Percentiles rank a stretch among this genome's conserved stretches.
Conservation (phyloP, 2,888 invertebrate species). For the Halictus quadricinctus region DNA sequence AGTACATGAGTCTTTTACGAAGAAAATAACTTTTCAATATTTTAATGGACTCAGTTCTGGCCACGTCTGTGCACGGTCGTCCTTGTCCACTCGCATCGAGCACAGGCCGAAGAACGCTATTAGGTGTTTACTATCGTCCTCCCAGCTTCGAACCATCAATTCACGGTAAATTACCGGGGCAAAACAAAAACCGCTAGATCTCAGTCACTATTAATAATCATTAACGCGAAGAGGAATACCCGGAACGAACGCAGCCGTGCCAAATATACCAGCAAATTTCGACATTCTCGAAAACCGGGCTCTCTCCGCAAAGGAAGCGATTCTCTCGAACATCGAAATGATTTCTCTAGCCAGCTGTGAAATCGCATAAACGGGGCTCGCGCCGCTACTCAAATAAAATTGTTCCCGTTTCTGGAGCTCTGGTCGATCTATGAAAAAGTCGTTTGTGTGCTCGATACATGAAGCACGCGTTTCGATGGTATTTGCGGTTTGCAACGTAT, state of each 20-base stretch:
- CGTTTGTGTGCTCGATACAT: background rate
- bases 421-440: background rate
- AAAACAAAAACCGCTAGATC: background rate
- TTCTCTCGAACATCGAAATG: background rate
- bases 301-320: background rate
- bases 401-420: background rate
- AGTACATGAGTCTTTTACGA: background rate
- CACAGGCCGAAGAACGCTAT: background rate
- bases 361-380: background rate
- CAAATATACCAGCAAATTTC: constrained; percentile 2
- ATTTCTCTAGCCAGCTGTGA: background rate
- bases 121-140: constrained; percentile 2
- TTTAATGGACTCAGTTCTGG: background rate
- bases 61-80: background rate
- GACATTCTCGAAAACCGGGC: constrained; percentile 5
- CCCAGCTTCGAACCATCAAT: background rate
- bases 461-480: constrained; percentile 32
- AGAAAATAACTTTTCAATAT: background rate
- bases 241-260: background rate
- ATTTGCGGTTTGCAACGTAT: constrained; percentile 34
- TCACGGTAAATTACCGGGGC: background rate
- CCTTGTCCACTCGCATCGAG: background rate
- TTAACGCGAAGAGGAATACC: constrained; percentile 1
- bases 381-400: background rate
- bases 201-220: background rate